Evolutionary conservation across 2,113 vertebrate genomes (phyloP).

Genomic region (Megaceryle maxima): DNA sequence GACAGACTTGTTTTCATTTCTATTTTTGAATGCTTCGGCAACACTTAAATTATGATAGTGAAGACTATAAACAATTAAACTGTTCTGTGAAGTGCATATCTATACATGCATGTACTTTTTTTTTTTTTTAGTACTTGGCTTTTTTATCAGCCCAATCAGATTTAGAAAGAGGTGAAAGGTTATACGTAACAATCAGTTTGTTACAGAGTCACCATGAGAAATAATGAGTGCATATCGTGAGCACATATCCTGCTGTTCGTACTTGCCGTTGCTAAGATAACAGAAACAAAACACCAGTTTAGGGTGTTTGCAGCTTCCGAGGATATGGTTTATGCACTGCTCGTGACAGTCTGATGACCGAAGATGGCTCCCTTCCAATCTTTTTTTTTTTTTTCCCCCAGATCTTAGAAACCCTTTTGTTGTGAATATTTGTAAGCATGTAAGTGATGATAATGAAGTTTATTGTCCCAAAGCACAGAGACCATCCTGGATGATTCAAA

Average conservation of each 20-base stretch:
- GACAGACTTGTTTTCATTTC: neutral
- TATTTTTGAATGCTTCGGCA: neutral
- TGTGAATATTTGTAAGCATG: neutral
- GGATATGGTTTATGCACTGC: constrained; percentile 32
- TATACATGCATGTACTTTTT: neutral
- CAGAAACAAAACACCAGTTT: constrained; percentile 48
- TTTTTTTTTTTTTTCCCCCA: neutral
- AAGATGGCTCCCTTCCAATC: constrained; percentile 2
- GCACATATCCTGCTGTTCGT: constrained; percentile 11
- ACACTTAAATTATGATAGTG: neutral
- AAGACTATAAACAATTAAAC: neutral
- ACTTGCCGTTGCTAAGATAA: constrained; percentile 52
- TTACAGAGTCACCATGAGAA: neutral
- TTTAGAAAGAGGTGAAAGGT: constrained; percentile 9
- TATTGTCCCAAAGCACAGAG: constrained; percentile 7
- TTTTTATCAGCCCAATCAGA: neutral
- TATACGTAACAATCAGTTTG: neutral
- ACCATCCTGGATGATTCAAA: neutral
- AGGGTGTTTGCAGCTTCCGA: constrained; percentile 36
- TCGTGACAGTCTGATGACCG: constrained; percentile 8
- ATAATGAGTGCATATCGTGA: neutral
- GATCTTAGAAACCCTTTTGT: constrained; percentile 50
- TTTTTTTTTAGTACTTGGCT: neutral
- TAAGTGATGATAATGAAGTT: neutral
- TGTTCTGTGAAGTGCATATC: neutral